These are phyloP conservation scores for Notoglanidium macrostoma DNA, from an alignment of 2,797 vertebrate species.

Conservation along the genomic window DNA sequence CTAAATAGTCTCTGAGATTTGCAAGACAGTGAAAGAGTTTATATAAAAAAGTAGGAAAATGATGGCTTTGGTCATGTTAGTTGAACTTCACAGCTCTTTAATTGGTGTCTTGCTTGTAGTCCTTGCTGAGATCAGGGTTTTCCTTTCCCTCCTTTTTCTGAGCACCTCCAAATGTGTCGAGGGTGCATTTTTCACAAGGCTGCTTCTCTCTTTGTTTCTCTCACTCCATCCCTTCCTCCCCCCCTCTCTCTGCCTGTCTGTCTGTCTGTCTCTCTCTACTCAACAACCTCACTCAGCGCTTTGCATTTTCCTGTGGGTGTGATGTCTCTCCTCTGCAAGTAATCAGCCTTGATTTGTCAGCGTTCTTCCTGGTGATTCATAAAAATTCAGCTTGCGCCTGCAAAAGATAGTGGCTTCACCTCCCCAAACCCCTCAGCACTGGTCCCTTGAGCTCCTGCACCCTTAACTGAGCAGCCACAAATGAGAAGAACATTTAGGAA, in stretches of 20 bases:
- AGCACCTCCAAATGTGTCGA: slow-evolving; percentile 78
- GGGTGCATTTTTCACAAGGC: slow-evolving; percentile 74
- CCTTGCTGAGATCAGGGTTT: slow-evolving; percentile 79
- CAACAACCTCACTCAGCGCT: slow-evolving; percentile 78
- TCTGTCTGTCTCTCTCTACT: slow-evolving; percentile 62
- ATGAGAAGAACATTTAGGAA: slow-evolving; percentile 36
- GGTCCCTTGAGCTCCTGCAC: slow-evolving; percentile 51
- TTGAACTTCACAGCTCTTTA: slow-evolving; percentile 76
- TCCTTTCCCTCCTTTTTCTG: slow-evolving; percentile 70
- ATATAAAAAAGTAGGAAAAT: slow-evolving; percentile 62
- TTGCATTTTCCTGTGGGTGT: slow-evolving; percentile 80
- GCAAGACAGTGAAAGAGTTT: slow-evolving; percentile 58
- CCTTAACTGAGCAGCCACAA: slow-evolving; percentile 52
- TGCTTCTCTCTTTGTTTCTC: slow-evolving; percentile 62
- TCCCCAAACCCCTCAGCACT: slow-evolving; percentile 54
- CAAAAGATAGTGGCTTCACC: slow-evolving; percentile 69
- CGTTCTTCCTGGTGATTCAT: slow-evolving; percentile 79
- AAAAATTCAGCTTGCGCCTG: slow-evolving; percentile 79
- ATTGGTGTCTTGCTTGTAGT: slow-evolving; percentile 79
- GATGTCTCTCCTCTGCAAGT: slow-evolving; percentile 78
- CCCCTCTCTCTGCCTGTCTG: slow-evolving; percentile 61
- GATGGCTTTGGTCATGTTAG: slow-evolving; percentile 65
- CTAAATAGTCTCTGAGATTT: slow-evolving; percentile 58
- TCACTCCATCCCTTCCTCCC: slow-evolving; percentile 40
- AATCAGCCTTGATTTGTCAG: slow-evolving; percentile 82